Evolutionary conservation across 2,113 vertebrate genomes (phyloP), one percentile per base, ranked within the genome.

Genomic region (Mus spicilegus): DNA sequence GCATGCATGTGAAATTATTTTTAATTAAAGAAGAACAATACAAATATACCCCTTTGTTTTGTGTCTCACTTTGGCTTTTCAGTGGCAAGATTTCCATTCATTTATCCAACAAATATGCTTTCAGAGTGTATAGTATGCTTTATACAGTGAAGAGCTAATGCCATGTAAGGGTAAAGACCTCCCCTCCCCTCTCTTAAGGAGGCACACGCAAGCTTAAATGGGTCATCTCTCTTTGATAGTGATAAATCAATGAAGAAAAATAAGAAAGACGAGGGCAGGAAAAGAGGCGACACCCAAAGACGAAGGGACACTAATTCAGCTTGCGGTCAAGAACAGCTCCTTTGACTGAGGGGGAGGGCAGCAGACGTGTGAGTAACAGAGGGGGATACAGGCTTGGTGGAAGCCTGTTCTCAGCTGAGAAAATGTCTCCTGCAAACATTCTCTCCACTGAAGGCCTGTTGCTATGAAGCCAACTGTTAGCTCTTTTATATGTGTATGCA

Each of bases 61-160:
- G 5, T 3, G 36, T 5, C 10, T 70, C 6, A 14, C 1, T 70
- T 93, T 81, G 8, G 1, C 16, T 95, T 97, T 94, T 93, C 69
- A 70, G 30, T 65, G 81, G 28, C 39, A 28, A 3, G 24, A 2
- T 93, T 94, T 54, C 28, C 36, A 56, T 56, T 87, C 26, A 78
- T 91, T 96, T 20, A 77, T 65, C 73, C 81, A 88, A 77, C 65
- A 92, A 49, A 65, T 76, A 49, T 70, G 75, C 92, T 93, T 93
- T 90, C 51, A 92, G 30, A 30, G 42, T 24, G 13, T n/a, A n/a
- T 42, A 78, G 51, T 78, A 42, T 26, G 67, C 75, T 92, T 87
- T 87, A 76, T 70, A 63, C 30, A 61, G 19, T 46, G 56, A 72
- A 20, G 46, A 80, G 49, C 70, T 49, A 89, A 2, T n/a, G 24